phyloP scores from a whole-genome alignment of 2,113 vertebrate genomes.

The Myotis yumanensis region DNA sequence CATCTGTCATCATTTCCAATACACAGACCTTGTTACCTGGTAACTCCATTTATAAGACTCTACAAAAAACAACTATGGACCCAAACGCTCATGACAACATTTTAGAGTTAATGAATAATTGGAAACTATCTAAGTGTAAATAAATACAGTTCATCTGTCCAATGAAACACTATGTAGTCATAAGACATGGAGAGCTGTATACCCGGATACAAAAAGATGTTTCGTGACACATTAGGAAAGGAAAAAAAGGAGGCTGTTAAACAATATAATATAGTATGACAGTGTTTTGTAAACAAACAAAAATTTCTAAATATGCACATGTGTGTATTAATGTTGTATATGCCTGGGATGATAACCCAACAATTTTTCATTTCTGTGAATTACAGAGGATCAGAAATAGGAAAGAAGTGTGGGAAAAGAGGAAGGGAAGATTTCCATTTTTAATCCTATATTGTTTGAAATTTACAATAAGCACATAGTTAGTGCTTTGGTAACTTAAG shows the following conservation, averaged over 20 bases:
- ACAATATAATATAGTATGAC: background rate
- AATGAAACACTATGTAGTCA: background rate
- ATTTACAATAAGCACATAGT: background rate
- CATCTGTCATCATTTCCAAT: slow-evolving; percentile 16
- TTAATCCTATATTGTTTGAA: background rate
- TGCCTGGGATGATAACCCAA: background rate
- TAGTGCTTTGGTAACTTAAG: background rate
- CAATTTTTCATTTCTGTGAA: background rate
- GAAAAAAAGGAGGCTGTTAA: background rate
- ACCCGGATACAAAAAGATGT: background rate
- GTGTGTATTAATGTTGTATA: background rate
- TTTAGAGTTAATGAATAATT: background rate
- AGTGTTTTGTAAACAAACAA: background rate
- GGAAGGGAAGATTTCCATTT: background rate
- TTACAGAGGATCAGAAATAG: background rate
- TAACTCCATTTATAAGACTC: background rate
- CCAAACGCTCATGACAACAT: background rate
- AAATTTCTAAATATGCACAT: background rate
- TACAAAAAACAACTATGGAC: background rate
- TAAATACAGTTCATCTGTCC: background rate
- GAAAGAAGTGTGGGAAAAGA: background rate
- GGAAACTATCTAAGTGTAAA: background rate
- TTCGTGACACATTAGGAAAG: background rate
- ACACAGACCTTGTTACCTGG: background rate
- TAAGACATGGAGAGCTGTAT: background rate